Conservation (phyloP, 1,140 invertebrate species). For the Nylanderia fulva region DNA sequence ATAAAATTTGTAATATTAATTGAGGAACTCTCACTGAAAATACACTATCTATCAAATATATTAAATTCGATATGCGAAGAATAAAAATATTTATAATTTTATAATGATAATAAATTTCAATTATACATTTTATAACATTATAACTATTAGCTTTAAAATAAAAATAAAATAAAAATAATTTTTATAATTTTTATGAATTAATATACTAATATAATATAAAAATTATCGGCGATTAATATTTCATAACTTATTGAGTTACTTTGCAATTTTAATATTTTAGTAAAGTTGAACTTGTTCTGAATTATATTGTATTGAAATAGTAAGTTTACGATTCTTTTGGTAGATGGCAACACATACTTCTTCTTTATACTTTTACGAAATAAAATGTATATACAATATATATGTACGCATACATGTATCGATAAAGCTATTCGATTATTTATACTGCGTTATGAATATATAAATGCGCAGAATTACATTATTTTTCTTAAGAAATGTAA, state of each 20-base stretch:
- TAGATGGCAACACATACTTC: slow-evolving; percentile 63
- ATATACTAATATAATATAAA: neutral
- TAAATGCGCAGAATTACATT: slow-evolving; percentile 26
- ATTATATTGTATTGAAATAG: slow-evolving; percentile 5
- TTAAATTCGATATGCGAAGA: neutral
- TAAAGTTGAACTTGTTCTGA: neutral
- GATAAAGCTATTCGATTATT: slow-evolving; percentile 26
- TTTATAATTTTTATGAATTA: neutral
- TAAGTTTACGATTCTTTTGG: slow-evolving; percentile 6
- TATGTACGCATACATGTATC: neutral
- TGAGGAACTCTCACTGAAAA: neutral
- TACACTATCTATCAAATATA: neutral
- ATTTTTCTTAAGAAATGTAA: neutral
- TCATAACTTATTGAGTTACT: neutral
- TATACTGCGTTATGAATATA: slow-evolving; percentile 26
- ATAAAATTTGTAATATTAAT: slow-evolving; percentile 2
- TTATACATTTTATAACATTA: neutral
- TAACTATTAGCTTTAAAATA: neutral
- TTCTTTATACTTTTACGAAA: neutral
- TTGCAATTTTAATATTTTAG: neutral
- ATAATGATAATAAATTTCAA: neutral
- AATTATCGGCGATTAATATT: neutral
- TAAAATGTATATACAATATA: neutral
- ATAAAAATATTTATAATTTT: neutral
- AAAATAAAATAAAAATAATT: neutral